Percentiles rank a stretch among this genome's conserved stretches.
Conservation (phyloP, 2,888 invertebrate species). For the Catotricha subobsoleta region DNA sequence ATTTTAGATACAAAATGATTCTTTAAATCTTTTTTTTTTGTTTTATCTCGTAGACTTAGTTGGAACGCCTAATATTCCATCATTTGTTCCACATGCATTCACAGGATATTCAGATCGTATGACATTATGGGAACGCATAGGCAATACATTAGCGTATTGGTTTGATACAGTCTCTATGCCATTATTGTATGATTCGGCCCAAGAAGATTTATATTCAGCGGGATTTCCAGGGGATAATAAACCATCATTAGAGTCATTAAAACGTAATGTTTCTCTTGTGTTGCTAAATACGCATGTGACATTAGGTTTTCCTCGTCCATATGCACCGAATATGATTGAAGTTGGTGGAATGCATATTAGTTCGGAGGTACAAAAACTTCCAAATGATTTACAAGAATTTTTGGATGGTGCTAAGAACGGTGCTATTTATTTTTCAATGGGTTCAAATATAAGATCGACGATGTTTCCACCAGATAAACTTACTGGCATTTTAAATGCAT, state of each 20-base stretch:
- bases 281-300: conserved; percentile 25
- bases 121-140: conserved; percentile 14
- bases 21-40: too few relatives aligned
- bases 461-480: conserved; percentile 10
- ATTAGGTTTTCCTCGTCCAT: conserved; percentile 22
- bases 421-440: conserved; percentile 22
- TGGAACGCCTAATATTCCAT: conserved; percentile 5
- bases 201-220: background rate
- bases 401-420: conserved; percentile 20
- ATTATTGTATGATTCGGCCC: conserved; percentile 13
- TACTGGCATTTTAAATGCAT: conserved; percentile 15
- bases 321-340: conserved; percentile 27
- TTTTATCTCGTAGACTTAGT: too few relatives aligned
- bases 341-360: conserved; percentile 29
- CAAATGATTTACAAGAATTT: conserved; percentile 18
- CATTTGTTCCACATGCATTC: conserved; percentile 5
- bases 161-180: conserved; percentile 17
- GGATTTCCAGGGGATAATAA: too few relatives aligned
- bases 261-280: conserved; percentile 19
- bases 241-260: conserved; percentile 16
- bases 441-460: conserved; percentile 11
- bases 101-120: conserved; percentile 12
- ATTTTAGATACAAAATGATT: too few relatives aligned
- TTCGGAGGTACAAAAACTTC: conserved; percentile 17
- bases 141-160: conserved; percentile 13